Conservation (phyloP, 2,888 invertebrate species). For the Strigamia transsilvanica region DNA sequence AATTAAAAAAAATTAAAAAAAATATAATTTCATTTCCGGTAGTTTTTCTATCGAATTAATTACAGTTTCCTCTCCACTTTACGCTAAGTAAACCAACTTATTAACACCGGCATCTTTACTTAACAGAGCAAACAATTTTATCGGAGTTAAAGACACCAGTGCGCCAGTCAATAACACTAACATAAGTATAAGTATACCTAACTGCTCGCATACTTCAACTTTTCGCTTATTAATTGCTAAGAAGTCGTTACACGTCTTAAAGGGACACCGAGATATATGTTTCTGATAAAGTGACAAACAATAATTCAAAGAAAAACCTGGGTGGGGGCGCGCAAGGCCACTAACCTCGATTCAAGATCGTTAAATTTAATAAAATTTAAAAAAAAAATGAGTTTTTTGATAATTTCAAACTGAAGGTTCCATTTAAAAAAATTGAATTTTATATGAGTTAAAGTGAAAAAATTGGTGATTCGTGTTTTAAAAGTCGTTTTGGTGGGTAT, state of each 20-base stretch:
- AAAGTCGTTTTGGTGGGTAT: not conserved
- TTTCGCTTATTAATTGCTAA: not conserved
- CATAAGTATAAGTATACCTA: not conserved
- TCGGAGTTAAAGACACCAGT: not conserved
- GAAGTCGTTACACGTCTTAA: not conserved
- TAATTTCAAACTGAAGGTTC: not conserved
- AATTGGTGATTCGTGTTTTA: not conserved
- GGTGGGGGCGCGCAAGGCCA: not conserved
- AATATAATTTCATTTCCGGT: not conserved
- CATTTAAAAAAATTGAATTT: too few species aligned
- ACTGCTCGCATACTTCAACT: not conserved
- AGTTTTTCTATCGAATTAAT: too few species aligned
- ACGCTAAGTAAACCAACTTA: slow-evolving; percentile 1
- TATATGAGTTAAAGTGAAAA: too few species aligned
- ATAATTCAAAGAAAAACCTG: slow-evolving; percentile 28
- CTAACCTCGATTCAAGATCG: slow-evolving; percentile 3
- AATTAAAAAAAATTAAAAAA: not conserved
- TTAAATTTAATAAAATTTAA: not conserved
- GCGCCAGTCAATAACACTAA: not conserved
- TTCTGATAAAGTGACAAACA: slow-evolving; percentile 10
- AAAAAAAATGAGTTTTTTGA: not conserved
- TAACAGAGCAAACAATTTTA: slow-evolving; percentile 28
- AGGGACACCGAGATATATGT: not conserved
- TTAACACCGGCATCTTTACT: slow-evolving; percentile 24
- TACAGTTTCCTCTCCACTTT: not conserved